A percentile compares a stretch with the other conserved stretches of the same genome.
Evolutionary conservation across 2,797 vertebrate species (phyloP).

Genomic region (Fistularia tabacaria): DNA sequence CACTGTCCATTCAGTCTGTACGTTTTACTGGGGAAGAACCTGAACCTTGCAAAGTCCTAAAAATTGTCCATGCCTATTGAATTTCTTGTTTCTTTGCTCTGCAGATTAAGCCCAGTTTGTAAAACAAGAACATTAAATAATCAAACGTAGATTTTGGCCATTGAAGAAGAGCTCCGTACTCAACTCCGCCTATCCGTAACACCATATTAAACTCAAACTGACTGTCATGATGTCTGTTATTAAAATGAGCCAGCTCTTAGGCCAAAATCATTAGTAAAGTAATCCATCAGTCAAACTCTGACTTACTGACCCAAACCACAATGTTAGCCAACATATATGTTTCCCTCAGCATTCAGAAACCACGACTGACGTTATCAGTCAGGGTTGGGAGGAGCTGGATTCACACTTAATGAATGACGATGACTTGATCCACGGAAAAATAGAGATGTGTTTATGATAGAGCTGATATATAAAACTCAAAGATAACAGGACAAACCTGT

Average conservation of each 20-base stretch:
- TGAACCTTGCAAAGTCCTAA: conserved; percentile 30
- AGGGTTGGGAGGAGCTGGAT: conserved; percentile 27
- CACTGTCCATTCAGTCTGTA: conserved; percentile 40
- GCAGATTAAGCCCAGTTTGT: conserved; percentile 70
- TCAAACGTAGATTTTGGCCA: conserved; percentile 60
- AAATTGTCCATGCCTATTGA: conserved; percentile 63
- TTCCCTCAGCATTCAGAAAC: conserved; percentile 47
- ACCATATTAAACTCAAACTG: conserved; percentile 69
- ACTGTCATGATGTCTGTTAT: conserved; percentile 54
- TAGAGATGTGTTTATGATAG: conserved; percentile 3
- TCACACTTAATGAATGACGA: conserved; percentile 27
- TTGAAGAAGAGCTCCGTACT: conserved; percentile 50
- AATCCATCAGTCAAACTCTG: conserved; percentile 69
- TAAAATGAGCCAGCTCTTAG: conserved; percentile 64
- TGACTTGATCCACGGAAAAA: conserved; percentile 18
- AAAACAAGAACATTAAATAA: conserved; percentile 79
- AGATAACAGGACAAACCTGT: not conserved
- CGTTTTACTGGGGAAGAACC: conserved; percentile 48
- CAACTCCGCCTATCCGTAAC: conserved; percentile 65
- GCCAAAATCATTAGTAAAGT: conserved; percentile 78
- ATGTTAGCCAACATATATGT: conserved; percentile 60
- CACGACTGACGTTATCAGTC: conserved; percentile 49
- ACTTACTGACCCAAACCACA: conserved; percentile 68
- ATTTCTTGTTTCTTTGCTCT: conserved; percentile 78
- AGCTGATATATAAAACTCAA: not conserved